Evolutionary conservation across 2,797 vertebrate species (phyloP).

Genomic region (Pyrocephalus nanus): DNA sequence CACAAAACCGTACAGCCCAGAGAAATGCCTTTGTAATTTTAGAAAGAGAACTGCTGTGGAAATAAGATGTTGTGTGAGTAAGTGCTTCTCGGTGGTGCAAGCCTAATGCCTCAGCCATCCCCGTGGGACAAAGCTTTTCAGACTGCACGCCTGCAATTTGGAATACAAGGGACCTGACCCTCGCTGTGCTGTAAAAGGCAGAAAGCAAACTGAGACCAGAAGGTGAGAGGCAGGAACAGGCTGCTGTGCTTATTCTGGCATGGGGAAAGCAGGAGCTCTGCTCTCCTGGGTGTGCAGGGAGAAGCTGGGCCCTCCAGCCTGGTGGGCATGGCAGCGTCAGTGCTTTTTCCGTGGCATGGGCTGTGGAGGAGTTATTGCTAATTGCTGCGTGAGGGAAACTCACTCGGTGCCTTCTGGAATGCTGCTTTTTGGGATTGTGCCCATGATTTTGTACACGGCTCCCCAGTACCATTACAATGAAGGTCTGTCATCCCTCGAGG

Average conservation of each 20-base stretch:
- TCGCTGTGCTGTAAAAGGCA: neutral
- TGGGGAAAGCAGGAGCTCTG: neutral
- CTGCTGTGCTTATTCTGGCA: neutral
- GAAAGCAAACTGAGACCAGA: neutral
- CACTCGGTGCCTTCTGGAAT: neutral
- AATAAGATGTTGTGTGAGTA: neutral
- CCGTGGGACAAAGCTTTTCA: neutral
- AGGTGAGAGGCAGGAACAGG: neutral
- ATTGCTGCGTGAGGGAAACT: accelerated
- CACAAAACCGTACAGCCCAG: neutral
- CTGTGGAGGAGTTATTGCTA: neutral
- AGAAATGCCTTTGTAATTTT: constrained; percentile 20
- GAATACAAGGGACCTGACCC: neutral
- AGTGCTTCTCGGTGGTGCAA: neutral
- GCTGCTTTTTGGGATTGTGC: neutral
- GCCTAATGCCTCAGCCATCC: neutral
- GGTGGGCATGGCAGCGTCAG: neutral
- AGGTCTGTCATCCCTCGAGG: neutral
- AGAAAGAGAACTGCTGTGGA: neutral
- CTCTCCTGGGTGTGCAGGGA: neutral
- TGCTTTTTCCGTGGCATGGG: neutral
- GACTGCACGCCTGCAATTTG: neutral
- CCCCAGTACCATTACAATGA: neutral
- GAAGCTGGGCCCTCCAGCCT: neutral
- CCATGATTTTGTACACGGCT: neutral